A percentile compares a stretch with the other conserved stretches of the same genome.
These are phyloP conservation scores for Protosalanx chinensis DNA, from an alignment of 2,797 vertebrate species.

Conservation along the genomic window DNA sequence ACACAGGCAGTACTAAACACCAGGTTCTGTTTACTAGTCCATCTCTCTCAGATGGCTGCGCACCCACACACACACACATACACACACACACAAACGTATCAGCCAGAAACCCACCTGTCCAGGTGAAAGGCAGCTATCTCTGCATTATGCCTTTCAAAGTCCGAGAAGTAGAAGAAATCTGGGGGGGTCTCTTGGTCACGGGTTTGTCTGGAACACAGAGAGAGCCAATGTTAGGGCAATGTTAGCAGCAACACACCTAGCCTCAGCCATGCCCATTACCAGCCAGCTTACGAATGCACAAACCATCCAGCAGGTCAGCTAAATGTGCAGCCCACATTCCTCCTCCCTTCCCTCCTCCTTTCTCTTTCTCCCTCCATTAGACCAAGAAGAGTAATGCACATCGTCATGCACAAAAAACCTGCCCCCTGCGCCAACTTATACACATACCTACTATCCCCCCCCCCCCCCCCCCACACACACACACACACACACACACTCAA, in stretches of 20 bases:
- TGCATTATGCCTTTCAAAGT: conserved; percentile 94
- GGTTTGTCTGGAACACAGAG: conserved; percentile 80
- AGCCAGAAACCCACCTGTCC: conserved; percentile 77
- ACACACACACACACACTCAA: background rate
- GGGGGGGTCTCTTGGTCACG: conserved; percentile 94
- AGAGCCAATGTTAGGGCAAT: background rate
- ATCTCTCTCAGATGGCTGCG: no score
- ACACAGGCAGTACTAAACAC: background rate
- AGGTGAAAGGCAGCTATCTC: conserved; percentile 96
- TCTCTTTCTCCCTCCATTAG: no score
- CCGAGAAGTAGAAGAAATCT: conserved; percentile 98
- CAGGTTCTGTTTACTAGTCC: no score
- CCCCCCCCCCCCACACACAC: background rate
- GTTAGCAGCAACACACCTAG: background rate
- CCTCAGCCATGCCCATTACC: no score
- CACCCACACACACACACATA: background rate
- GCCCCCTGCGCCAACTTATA: background rate
- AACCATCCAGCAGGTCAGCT: no score
- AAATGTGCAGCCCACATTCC: no score
- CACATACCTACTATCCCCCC: background rate
- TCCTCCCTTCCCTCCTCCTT: no score
- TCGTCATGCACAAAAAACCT: background rate
- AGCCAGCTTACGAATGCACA: no score
- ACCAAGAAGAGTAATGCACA: no score
- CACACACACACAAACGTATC: conserved; percentile 2